phyloP scores from a whole-genome alignment of 2,888 invertebrate species.

The Acleris holmiana region DNA sequence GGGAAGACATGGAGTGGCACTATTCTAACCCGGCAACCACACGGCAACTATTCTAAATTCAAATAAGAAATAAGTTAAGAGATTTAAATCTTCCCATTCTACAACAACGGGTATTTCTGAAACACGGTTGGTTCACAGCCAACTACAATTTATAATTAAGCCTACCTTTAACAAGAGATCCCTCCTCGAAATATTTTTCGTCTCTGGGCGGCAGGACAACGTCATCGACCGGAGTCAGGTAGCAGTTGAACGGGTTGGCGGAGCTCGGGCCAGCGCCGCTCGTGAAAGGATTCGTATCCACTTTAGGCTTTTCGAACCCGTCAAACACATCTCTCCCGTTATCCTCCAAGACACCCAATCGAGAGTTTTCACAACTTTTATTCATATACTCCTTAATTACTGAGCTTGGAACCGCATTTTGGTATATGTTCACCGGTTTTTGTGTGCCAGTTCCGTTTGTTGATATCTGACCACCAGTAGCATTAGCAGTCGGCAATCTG shows the following conservation, averaged over 20 bases:
- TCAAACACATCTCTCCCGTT: slow-evolving; percentile 57
- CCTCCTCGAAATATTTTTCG: slow-evolving; percentile 54
- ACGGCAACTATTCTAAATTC: no score
- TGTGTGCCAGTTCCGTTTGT: slow-evolving; percentile 23
- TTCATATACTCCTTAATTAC: slow-evolving; percentile 35
- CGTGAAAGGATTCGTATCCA: slow-evolving; percentile 63
- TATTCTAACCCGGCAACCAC: no score
- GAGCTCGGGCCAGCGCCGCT: slow-evolving; percentile 45
- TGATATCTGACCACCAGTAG: slow-evolving; percentile 12
- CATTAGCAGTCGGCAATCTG: slow-evolving; percentile 47
- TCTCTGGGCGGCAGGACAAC: slow-evolving; percentile 37
- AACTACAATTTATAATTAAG: not conserved
- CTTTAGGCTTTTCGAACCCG: slow-evolving; percentile 46
- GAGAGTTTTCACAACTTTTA: slow-evolving; percentile 19
- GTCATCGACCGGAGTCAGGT: slow-evolving; percentile 42
- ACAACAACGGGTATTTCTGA: no score
- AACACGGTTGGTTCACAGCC: no score
- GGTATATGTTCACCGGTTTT: slow-evolving; percentile 57
- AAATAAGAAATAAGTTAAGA: no score
- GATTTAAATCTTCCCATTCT: no score
- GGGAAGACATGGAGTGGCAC: no score
- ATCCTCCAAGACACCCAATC: slow-evolving; percentile 29
- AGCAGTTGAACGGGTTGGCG: slow-evolving; percentile 57
- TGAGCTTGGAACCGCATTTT: slow-evolving; percentile 56
- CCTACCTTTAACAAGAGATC: slow-evolving; percentile 62